Evolutionary conservation across 2,797 vertebrate species (phyloP).

Genomic region (Neoniphon sammara): DNA sequence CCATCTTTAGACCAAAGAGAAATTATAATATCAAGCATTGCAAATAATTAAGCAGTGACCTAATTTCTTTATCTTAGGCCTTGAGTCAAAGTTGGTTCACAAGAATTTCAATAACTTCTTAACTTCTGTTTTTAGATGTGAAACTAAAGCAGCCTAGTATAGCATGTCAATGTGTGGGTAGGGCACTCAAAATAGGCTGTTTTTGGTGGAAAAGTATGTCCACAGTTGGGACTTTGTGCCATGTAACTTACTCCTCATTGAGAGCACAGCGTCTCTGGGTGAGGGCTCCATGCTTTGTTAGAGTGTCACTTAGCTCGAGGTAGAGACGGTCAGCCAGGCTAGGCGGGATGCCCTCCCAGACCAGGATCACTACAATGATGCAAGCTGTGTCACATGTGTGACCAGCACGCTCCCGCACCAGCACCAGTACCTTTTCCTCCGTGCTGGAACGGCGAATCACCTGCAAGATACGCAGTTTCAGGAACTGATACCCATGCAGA

Average conservation of each 20-base stretch:
- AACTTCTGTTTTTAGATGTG: neutral
- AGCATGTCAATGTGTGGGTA: neutral
- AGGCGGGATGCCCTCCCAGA: constrained; percentile 94
- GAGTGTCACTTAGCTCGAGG: constrained; percentile 88
- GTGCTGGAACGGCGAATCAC: constrained; percentile 90
- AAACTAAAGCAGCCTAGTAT: neutral
- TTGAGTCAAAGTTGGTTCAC: neutral
- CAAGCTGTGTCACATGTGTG: constrained; percentile 92
- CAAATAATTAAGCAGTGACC: neutral
- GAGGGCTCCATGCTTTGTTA: constrained; percentile 89
- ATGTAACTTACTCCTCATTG: constrained; percentile 94
- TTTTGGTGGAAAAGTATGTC: neutral
- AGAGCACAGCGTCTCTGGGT: constrained; percentile 95
- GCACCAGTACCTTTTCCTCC: constrained; percentile 95
- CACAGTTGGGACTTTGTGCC: constrained; percentile 9
- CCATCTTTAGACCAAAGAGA: neutral
- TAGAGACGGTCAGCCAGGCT: constrained; percentile 91
- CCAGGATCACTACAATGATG: constrained; percentile 92
- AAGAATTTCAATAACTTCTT: too few relatives aligned
- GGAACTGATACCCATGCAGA: neutral
- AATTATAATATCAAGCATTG: neutral
- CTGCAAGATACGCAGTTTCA: constrained; percentile 74
- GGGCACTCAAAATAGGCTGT: too few relatives aligned
- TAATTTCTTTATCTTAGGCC: neutral
- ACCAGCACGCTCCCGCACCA: constrained; percentile 92